Percentiles rank a stretch among this genome's conserved stretches.
These are phyloP conservation scores for Urocyon cinereoargenteus DNA, from an alignment of 2,797 vertebrate species.

Conservation along the genomic window DNA sequence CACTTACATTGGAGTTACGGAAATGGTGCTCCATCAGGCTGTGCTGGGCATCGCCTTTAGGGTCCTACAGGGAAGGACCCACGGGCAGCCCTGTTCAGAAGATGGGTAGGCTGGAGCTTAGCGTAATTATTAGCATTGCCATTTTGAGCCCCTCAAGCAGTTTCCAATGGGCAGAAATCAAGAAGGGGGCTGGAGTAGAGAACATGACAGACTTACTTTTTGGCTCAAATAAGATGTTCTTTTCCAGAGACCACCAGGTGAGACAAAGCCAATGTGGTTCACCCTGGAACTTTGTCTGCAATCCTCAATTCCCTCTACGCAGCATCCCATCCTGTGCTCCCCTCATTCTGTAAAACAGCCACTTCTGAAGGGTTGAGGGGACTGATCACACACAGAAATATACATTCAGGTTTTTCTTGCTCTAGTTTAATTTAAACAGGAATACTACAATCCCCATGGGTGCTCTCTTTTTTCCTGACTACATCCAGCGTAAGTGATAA, in stretches of 20 bases:
- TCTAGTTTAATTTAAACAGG: slow-evolving; percentile 45
- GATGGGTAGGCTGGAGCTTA: not conserved
- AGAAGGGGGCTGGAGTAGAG: not conserved
- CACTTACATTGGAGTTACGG: too few relatives aligned
- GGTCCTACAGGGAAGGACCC: too few relatives aligned
- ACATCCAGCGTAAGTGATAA: slow-evolving; percentile 74
- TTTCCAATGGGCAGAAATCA: not conserved
- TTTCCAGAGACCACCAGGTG: not conserved
- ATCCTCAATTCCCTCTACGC: not conserved
- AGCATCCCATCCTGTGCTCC: not conserved
- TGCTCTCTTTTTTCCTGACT: slow-evolving; percentile 3
- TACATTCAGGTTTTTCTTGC: not conserved
- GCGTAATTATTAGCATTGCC: too few relatives aligned
- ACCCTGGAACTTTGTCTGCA: not conserved
- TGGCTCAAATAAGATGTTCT: not conserved
- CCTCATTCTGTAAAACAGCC: not conserved
- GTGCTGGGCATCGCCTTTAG: too few relatives aligned
- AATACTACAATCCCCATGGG: slow-evolving; percentile 58
- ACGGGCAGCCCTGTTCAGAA: not conserved
- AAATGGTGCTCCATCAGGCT: not conserved
- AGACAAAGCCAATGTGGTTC: not conserved
- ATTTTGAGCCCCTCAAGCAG: not conserved
- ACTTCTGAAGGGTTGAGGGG: not conserved
- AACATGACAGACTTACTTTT: not conserved
- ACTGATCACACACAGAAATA: too few relatives aligned